Conservation (phyloP, 2,888 invertebrate genomes). For the Nemapogon koenigi region DNA sequence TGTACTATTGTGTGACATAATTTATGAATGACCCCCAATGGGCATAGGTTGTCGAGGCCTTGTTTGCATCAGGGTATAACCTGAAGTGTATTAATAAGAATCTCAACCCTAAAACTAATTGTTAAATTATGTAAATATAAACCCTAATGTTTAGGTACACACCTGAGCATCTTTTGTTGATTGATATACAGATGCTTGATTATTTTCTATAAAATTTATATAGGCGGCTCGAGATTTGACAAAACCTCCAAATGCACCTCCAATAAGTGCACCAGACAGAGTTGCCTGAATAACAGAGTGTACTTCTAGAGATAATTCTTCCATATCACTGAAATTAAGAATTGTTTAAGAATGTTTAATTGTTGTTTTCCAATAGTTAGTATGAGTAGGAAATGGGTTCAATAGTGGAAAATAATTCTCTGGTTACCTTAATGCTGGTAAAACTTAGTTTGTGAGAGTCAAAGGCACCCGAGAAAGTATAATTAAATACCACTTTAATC, state of each 20-base stretch:
- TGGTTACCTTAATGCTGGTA: no score
- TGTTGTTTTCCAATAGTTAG: no score
- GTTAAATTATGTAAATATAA: neutral
- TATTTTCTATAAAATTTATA: conserved; percentile 72
- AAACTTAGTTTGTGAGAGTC: no score
- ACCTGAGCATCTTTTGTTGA: conserved; percentile 75
- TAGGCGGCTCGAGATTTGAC: conserved; percentile 65
- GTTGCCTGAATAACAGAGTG: conserved; percentile 66
- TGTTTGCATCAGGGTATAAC: neutral
- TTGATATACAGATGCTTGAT: conserved; percentile 74
- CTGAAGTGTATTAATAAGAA: neutral
- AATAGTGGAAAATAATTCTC: no score
- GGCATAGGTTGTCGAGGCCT: no score
- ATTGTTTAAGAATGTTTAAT: no score
- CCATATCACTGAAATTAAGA: conserved; percentile 67
- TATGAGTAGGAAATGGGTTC: no score
- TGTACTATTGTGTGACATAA: no score
- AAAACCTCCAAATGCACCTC: conserved; percentile 71
- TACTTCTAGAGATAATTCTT: conserved; percentile 67
- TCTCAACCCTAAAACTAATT: neutral
- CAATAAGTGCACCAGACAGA: conserved; percentile 65
- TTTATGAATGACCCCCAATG: no score
- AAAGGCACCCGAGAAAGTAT: no score
- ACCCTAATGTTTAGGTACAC: conserved; percentile 15
- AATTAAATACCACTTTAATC: no score